phyloP scores from a whole-genome alignment of 2,113 vertebrate species.

The Syngnathus scovelli region DNA sequence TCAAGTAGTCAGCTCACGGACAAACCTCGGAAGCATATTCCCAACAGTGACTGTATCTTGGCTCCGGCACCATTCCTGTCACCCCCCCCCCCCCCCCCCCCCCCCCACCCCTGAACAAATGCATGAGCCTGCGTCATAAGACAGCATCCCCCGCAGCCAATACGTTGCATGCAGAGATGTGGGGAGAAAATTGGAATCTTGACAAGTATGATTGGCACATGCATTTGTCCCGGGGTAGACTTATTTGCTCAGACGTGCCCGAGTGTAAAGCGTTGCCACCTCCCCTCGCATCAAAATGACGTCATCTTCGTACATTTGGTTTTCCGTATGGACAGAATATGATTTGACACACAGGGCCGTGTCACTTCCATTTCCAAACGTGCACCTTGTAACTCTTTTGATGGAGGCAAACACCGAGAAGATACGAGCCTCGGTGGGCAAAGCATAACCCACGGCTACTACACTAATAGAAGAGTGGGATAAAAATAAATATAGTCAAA shows the following conservation, averaged over 20 bases:
- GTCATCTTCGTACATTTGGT: constrained; percentile 46
- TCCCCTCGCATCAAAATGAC: constrained; percentile 58
- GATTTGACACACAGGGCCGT: constrained; percentile 51
- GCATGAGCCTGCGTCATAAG: constrained; percentile 63
- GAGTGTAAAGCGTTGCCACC: constrained; percentile 35
- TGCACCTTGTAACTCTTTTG: constrained; percentile 40
- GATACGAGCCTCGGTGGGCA: constrained; percentile 50
- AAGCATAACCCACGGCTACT: constrained; percentile 51
- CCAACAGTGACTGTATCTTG: constrained; percentile 52
- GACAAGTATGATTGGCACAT: constrained; percentile 67
- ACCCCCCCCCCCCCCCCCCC: not conserved
- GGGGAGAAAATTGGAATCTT: constrained; percentile 66
- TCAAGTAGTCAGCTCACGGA: constrained; percentile 56
- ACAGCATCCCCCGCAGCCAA: constrained; percentile 54
- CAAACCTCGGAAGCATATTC: constrained; percentile 57
- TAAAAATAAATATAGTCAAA: constrained; percentile 66
- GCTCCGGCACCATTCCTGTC: constrained; percentile 58
- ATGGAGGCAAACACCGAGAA: constrained; percentile 56
- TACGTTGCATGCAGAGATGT: constrained; percentile 54
- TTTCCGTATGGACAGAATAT: constrained; percentile 63
- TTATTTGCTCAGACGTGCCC: constrained; percentile 53
- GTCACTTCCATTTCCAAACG: constrained; percentile 55
- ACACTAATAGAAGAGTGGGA: constrained; percentile 35
- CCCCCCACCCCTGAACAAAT: constrained; percentile 43
- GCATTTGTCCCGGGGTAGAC: constrained; percentile 61